Conservation (phyloP, 2,797 vertebrate genomes). For the Leucoraja ocellata region DNA sequence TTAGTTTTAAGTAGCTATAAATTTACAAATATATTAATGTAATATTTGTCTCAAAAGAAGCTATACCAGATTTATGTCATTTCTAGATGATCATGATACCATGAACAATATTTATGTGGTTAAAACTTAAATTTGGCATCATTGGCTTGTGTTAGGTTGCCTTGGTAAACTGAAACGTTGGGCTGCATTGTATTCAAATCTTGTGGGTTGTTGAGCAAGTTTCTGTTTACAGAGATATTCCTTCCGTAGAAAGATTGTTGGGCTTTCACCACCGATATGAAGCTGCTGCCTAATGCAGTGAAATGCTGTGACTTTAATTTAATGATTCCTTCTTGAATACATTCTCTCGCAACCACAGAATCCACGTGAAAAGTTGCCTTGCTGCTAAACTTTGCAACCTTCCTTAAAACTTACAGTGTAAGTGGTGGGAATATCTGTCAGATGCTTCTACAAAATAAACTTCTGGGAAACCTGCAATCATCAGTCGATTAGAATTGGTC, state of each 20-base stretch:
- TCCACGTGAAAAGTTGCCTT: neutral
- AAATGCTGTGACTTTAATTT: conserved; percentile 9
- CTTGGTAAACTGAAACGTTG: neutral
- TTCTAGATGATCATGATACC: neutral
- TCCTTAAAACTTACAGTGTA: neutral
- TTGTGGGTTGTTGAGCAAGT: neutral
- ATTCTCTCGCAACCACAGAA: neutral
- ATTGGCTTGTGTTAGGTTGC: neutral
- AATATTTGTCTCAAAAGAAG: neutral
- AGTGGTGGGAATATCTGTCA: neutral
- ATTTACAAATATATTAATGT: neutral
- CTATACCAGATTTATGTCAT: neutral
- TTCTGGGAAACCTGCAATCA: neutral
- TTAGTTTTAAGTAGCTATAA: neutral
- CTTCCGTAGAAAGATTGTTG: neutral
- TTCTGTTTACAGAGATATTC: neutral
- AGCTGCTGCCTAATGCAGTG: neutral
- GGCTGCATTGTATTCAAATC: conserved; percentile 7
- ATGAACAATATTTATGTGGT: neutral
- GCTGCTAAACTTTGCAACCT: neutral
- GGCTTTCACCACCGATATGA: neutral
- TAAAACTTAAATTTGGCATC: neutral
- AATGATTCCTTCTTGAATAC: neutral
- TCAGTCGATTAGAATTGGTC: too few relatives aligned
- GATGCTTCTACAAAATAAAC: conserved; percentile 4